Evolutionary conservation across 2,113 vertebrate species (phyloP).

Genomic region (Propithecus coquereli): DNA sequence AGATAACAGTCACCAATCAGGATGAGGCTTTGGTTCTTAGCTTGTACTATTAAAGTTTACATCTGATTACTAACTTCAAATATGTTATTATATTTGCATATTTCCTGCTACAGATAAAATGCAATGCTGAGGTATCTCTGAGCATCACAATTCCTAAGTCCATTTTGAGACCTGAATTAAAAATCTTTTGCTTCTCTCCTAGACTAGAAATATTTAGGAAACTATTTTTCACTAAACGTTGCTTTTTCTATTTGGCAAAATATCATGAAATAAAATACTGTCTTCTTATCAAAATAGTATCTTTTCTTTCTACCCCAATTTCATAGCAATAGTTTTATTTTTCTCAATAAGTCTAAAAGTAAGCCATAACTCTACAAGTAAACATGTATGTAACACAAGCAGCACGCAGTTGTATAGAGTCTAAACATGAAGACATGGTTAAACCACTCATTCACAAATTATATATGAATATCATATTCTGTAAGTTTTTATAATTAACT

Average conservation of each 20-base stretch:
- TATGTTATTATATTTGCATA: constrained; percentile 65
- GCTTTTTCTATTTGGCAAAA: not conserved
- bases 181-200: not conserved
- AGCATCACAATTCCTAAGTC: not conserved
- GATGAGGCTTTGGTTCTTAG: constrained; percentile 57
- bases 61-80: constrained; percentile 61
- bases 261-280: not conserved
- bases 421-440: not conserved
- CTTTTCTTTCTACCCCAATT: not conserved
- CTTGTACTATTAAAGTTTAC: constrained; percentile 59
- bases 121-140: not conserved
- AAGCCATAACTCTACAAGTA: not conserved
- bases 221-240: not conserved
- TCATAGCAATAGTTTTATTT: not conserved
- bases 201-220: not conserved
- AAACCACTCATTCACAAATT: not conserved
- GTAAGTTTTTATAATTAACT: not conserved
- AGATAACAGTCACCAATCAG: constrained; percentile 55
- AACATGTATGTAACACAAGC: not conserved
- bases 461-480: not conserved
- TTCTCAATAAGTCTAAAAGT: not conserved
- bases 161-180: constrained; percentile 20
- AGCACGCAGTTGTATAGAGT: not conserved
- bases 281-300: not conserved
- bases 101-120: constrained; percentile 52